Evolutionary conservation across 2,113 vertebrate species (phyloP).

Genomic region (Brevimyrus niger): DNA sequence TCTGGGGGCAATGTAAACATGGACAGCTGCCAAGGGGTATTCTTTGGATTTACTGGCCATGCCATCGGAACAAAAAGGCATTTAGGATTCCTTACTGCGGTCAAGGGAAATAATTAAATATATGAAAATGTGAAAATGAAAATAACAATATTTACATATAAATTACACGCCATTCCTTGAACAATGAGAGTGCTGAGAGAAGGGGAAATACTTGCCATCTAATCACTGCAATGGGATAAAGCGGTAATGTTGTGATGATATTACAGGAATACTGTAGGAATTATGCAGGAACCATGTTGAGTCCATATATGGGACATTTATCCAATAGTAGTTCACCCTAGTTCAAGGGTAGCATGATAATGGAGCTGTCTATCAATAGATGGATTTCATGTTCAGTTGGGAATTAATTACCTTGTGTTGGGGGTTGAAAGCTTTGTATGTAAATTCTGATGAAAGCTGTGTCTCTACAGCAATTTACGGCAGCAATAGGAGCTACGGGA

Average conservation of each 20-base stretch:
- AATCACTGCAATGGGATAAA: background rate
- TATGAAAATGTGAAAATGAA: constrained; percentile 16
- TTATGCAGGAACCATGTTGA: background rate
- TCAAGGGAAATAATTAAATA: constrained; percentile 19
- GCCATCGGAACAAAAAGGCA: background rate
- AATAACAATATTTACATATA: constrained; percentile 23
- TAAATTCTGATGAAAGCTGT: background rate
- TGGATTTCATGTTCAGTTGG: background rate
- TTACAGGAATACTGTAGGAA: background rate
- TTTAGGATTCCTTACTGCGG: constrained; percentile 1
- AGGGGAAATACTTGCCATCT: background rate
- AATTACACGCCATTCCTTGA: constrained; percentile 16
- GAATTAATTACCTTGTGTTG: background rate
- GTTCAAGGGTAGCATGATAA: constrained; percentile 1
- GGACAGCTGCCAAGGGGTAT: background rate
- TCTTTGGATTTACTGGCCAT: background rate
- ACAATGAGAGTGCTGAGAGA: background rate
- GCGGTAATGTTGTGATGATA: background rate
- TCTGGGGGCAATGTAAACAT: constrained; percentile 4
- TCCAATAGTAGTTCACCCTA: background rate
- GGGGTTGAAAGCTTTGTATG: background rate
- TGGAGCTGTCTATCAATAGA: constrained; percentile 14
- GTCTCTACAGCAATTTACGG: background rate
- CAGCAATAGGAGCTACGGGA: background rate
- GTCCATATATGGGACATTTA: background rate